Evolutionary conservation across 2,888 invertebrate species (phyloP).

Genomic region (Nemapogon koenigi): DNA sequence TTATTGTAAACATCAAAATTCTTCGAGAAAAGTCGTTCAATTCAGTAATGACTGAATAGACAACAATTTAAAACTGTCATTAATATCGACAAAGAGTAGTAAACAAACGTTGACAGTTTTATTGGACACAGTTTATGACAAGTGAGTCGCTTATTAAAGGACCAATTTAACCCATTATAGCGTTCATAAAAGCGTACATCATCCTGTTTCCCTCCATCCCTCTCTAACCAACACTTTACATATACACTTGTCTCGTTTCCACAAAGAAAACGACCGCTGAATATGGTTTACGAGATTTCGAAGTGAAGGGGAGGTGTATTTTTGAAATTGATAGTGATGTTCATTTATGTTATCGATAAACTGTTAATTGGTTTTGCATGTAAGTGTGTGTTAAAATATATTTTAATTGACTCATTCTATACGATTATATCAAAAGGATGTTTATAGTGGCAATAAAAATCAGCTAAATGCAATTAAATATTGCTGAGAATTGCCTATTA

Average conservation of each 20-base stretch:
- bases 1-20: no score
- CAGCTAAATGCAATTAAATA: slow-evolving; percentile 1
- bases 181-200: slow-evolving; percentile 57
- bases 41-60: no score
- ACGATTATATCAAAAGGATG: neutral
- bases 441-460: no score
- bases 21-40: no score
- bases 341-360: slow-evolving; percentile 18
- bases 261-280: slow-evolving; percentile 24
- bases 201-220: slow-evolving; percentile 47
- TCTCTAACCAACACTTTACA: slow-evolving; percentile 18
- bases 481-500: no score
- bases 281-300: slow-evolving; percentile 51
- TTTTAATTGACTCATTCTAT: no score
- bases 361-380: no score
- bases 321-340: slow-evolving; percentile 39
- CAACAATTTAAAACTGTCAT: no score
- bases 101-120: slow-evolving; percentile 40
- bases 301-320: slow-evolving; percentile 46
- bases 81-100: no score
- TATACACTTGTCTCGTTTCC: slow-evolving; percentile 25
- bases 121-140: slow-evolving; percentile 45
- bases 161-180: slow-evolving; percentile 62
- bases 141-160: slow-evolving; percentile 43
- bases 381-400: no score